Evolutionary conservation across 30 jellyfish, hydroid and myxozoan genomes (phyloP), one percentile per base, ranked within the genome.

Genomic region (Turritopsis rubra): DNA sequence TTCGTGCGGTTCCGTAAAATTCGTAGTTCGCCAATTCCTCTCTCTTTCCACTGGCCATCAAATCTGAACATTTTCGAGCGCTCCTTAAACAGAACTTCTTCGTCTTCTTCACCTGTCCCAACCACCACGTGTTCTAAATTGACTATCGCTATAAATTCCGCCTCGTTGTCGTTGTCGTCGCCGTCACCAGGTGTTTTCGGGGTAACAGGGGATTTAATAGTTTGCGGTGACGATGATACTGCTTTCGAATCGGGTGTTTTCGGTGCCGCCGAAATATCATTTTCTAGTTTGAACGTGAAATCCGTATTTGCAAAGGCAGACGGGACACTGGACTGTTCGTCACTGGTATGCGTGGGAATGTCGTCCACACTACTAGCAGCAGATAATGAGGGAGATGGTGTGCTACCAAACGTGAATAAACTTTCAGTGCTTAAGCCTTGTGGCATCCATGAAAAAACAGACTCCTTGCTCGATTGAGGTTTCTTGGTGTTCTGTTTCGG

Each of bases 91-190:
- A 88, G 21, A 54, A 82, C 85, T 29, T 26, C 86, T 72, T 92
- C 98, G 65, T 75, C 81, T 73, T 92, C 98, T 75, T 92, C 96
- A 22, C 98, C 98, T 24, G 95, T 84, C n/a, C 21, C 20, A 21
- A 75, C 21, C 66, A 73, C 81, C 66, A 81, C 73, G 31, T 78
- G 85, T 54, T 80, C 77, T 24, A 93, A 71, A 52, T 79, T 84
- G 75, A 93, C 97, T 21, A 93, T 75, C 29, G 98, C 94, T 29
- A 81, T 96, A 53, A 81, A 80, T 52, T 60, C 83, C 65, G 87
- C 29, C 9, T 29, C 65, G 80, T 84, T 83, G 1, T 84, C 87
- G n/a, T 28, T 75, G 66, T 74, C 81, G 17, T 83, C 90, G 25
- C 75, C 93, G 13, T 80, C 90, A 13, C 28, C 25, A 80, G 87